phyloP scores from a whole-genome alignment of 2,113 vertebrate genomes.

The Serinus canaria region DNA sequence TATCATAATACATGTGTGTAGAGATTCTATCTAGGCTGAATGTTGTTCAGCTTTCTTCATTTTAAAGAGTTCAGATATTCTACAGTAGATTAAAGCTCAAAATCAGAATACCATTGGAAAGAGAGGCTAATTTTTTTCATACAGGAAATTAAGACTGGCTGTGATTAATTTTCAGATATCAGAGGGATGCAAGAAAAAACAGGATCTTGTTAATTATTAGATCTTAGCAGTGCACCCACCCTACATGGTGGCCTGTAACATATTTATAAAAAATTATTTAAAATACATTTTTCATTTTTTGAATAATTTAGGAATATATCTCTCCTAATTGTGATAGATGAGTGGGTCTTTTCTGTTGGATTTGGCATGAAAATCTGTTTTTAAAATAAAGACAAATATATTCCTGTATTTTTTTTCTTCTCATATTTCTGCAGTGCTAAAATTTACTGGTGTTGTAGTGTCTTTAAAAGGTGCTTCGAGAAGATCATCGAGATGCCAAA shows the following conservation, averaged over 20 bases:
- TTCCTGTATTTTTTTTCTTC: background rate
- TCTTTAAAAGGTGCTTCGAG: background rate
- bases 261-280: background rate
- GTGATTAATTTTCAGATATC: conserved; percentile 45
- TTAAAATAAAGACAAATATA: conserved; percentile 23
- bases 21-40: conserved; percentile 38
- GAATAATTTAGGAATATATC: background rate
- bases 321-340: conserved; percentile 42
- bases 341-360: conserved; percentile 22
- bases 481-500: background rate
- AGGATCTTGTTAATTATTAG: conserved; percentile 59
- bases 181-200: background rate
- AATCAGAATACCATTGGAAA: background rate
- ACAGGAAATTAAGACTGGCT: conserved; percentile 65
- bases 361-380: conserved; percentile 37
- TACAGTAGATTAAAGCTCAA: background rate
- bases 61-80: conserved; percentile 13
- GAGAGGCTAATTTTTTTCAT: conserved; percentile 15
- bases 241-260: conserved; percentile 24
- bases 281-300: conserved; percentile 48
- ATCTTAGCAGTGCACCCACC: conserved; percentile 30
- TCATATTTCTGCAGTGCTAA: background rate
- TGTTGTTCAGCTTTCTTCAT: conserved; percentile 27
- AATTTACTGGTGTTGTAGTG: background rate
- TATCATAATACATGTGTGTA: background rate